phyloP scores from a whole-genome alignment of 2,113 vertebrate species.

The Actenoides hombroni region DNA sequence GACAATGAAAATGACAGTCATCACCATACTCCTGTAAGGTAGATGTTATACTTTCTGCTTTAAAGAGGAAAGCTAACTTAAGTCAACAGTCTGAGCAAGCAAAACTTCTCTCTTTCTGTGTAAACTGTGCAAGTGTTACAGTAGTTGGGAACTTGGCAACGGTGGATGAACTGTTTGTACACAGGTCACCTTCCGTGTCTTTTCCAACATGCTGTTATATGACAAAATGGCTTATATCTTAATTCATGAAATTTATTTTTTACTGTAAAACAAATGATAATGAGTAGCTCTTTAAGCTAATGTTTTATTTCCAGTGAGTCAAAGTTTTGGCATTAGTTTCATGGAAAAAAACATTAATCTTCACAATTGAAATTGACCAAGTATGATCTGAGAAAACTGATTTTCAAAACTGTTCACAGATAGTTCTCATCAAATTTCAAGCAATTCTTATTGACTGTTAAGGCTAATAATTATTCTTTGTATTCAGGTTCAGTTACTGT shows the following conservation, averaged over 20 bases:
- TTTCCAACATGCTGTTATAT: not conserved
- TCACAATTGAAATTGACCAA: slow-evolving; percentile 73
- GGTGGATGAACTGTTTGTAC: slow-evolving; percentile 32
- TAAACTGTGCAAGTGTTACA: not conserved
- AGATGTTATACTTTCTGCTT: not conserved
- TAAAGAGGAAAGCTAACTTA: not conserved
- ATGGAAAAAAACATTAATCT: slow-evolving; percentile 78
- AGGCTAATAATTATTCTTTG: slow-evolving; percentile 27
- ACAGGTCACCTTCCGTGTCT: slow-evolving; percentile 46
- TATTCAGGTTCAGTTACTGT: slow-evolving; percentile 24
- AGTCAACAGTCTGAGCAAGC: not conserved
- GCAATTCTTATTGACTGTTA: slow-evolving; percentile 46
- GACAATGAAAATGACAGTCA: not conserved
- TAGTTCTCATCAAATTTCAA: slow-evolving; percentile 69
- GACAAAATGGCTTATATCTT: slow-evolving; percentile 69
- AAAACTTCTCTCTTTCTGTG: not conserved
- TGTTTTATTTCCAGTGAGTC: slow-evolving; percentile 73
- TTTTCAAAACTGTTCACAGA: slow-evolving; percentile 63
- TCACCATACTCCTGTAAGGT: not conserved
- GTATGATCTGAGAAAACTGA: slow-evolving; percentile 68
- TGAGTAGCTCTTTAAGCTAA: slow-evolving; percentile 74
- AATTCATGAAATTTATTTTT: slow-evolving; percentile 65
- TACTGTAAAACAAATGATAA: slow-evolving; percentile 74
- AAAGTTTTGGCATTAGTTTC: slow-evolving; percentile 76
- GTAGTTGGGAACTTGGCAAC: slow-evolving; percentile 38